Evolutionary conservation across 2,888 invertebrate genomes (phyloP).

Genomic region (Stenurella melanura): DNA sequence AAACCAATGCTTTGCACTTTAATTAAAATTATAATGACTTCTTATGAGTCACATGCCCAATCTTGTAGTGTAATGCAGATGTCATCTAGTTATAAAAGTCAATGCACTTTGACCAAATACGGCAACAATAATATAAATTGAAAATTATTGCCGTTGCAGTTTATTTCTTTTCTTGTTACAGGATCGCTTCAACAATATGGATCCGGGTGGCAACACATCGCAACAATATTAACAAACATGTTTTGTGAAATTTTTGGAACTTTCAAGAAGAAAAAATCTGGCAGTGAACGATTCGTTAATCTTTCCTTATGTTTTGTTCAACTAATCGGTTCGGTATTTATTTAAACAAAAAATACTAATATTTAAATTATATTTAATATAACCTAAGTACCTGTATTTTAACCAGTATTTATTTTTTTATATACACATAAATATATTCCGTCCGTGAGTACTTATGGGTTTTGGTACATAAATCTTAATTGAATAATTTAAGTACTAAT

Average conservation of each 20-base stretch:
- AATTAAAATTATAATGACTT: conserved; percentile 15
- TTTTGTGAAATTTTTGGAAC: conserved; percentile 68
- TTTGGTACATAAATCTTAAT: conserved; percentile 11
- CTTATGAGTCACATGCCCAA: conserved; percentile 25
- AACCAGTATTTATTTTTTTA: conserved; percentile 36
- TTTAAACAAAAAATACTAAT: conserved; percentile 16
- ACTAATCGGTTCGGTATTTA: conserved; percentile 25
- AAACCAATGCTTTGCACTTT: not conserved
- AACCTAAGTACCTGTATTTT: conserved; percentile 38
- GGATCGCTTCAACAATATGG: conserved; percentile 39
- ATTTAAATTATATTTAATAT: conserved; percentile 12
- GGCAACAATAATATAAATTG: conserved; percentile 24
- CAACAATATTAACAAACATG: conserved; percentile 61
- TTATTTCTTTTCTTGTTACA: conserved; percentile 34
- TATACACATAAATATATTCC: conserved; percentile 12
- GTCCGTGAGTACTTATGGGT: conserved; percentile 8
- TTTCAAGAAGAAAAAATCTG: conserved; percentile 69
- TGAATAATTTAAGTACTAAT: conserved; percentile 16
- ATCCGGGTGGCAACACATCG: conserved; percentile 35
- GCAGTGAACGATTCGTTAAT: conserved; percentile 24
- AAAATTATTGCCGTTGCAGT: conserved; percentile 26
- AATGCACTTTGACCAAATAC: conserved; percentile 34
- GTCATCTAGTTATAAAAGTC: conserved; percentile 33
- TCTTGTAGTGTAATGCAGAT: conserved; percentile 27
- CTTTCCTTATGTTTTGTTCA: conserved; percentile 2